These are phyloP conservation scores for Danio choprae DNA, from an alignment of 2,797 vertebrate species.

Conservation along the genomic window DNA sequence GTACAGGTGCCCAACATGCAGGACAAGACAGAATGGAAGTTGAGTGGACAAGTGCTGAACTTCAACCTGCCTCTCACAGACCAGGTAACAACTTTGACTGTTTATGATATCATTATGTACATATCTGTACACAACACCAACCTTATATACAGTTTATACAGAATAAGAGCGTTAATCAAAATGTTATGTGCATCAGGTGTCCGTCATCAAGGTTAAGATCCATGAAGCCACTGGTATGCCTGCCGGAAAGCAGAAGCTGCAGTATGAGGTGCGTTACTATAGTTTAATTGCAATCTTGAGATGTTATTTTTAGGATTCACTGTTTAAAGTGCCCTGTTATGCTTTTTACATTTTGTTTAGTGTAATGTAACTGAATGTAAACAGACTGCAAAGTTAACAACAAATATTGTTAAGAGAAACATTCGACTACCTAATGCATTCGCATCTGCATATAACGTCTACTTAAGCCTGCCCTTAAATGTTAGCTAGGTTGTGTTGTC, in stretches of 20 bases:
- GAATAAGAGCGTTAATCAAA: not conserved
- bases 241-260: slow-evolving; percentile 97
- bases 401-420: no score
- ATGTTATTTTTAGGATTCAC: not conserved
- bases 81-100: slow-evolving; percentile 80
- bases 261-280: slow-evolving; percentile 87
- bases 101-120: not conserved
- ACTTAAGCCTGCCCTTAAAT: no score
- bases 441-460: no score
- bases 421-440: no score
- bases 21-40: slow-evolving; percentile 99
- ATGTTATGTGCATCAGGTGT: slow-evolving; percentile 80
- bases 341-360: no score
- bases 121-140: not conserved
- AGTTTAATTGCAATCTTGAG: not conserved
- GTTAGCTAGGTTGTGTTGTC: no score
- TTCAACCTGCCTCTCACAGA: slow-evolving; percentile 96
- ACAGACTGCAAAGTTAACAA: no score
- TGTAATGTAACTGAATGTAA: no score
- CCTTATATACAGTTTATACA: not conserved
- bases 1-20: slow-evolving; percentile 99
- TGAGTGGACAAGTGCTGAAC: slow-evolving; percentile 92
- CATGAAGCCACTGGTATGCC: slow-evolving; percentile 98
- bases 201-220: slow-evolving; percentile 99
- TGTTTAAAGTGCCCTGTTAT: no score